A percentile compares a stretch with the other conserved stretches of the same genome.
phyloP scores from a whole-genome alignment of 2,797 vertebrate species.

The Knipowitschia caucasica region DNA sequence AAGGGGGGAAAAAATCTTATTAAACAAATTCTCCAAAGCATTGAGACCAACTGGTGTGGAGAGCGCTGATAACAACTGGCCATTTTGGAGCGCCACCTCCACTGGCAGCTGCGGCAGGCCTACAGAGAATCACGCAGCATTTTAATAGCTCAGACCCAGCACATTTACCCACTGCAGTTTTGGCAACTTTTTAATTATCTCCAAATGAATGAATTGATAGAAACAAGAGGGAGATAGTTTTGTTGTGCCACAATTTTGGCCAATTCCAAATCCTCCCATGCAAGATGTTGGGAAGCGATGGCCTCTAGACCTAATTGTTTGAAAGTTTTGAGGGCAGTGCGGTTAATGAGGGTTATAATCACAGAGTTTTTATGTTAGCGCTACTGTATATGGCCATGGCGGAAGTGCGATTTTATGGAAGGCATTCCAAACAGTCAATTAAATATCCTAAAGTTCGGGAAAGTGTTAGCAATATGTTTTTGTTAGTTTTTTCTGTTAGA shows the following conservation, averaged over 20 bases:
- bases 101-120: conserved; percentile 54
- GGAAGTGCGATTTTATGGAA: too few relatives aligned
- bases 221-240: conserved; percentile 37
- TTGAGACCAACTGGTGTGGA: conserved; percentile 78
- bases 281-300: conserved; percentile 49
- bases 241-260: conserved; percentile 30
- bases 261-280: conserved; percentile 17
- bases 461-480: too few relatives aligned
- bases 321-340: conserved; percentile 42
- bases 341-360: conserved; percentile 48
- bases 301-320: conserved; percentile 40
- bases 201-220: conserved; percentile 70
- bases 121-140: conserved; percentile 45
- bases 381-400: too few relatives aligned
- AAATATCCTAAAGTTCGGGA: too few relatives aligned
- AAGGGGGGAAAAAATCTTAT: conserved; percentile 60
- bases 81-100: conserved; percentile 72
- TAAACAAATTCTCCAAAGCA: conserved; percentile 75
- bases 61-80: conserved; percentile 78
- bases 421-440: too few relatives aligned
- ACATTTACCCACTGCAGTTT: conserved; percentile 67
- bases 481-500: too few relatives aligned
- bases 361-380: conserved; percentile 4
- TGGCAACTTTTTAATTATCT: conserved; percentile 73
- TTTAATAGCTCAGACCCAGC: conserved; percentile 56